These are phyloP conservation scores for Scolopax rusticola DNA, from an alignment of 2,797 vertebrate genomes.

Conservation along the genomic window DNA sequence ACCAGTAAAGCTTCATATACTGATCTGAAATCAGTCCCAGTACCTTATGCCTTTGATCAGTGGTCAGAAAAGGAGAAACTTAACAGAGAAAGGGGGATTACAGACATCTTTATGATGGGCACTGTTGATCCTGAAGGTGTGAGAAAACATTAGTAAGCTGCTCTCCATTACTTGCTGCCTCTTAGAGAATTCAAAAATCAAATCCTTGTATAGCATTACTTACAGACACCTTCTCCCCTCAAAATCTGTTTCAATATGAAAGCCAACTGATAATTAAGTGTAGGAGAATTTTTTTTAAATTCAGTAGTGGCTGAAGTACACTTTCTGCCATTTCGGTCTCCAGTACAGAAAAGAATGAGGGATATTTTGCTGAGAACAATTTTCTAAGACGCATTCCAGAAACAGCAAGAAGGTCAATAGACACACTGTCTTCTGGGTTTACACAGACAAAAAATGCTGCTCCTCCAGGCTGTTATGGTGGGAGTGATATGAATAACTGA, in stretches of 20 bases:
- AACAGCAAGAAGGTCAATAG: constrained; percentile 60
- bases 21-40: neutral
- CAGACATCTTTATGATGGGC: neutral
- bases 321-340: neutral
- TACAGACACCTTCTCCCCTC: neutral
- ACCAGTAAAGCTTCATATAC: neutral
- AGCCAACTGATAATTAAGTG: neutral
- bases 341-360: neutral
- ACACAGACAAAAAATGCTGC: constrained; percentile 62
- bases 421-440: constrained; percentile 61
- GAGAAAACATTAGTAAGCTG: neutral
- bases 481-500: constrained; percentile 55
- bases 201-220: neutral
- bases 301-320: neutral
- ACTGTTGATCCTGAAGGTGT: neutral
- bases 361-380: constrained; percentile 34
- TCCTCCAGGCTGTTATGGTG: constrained; percentile 42
- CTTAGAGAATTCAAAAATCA: neutral
- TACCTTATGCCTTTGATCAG: neutral
- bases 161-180: neutral
- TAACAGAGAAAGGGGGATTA: neutral
- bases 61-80: neutral
- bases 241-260: neutral
- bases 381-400: constrained; percentile 60
- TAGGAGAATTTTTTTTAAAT: neutral